phyloP scores from a whole-genome alignment of 1,140 invertebrate genomes.

The Drosophila triauraria region DNA sequence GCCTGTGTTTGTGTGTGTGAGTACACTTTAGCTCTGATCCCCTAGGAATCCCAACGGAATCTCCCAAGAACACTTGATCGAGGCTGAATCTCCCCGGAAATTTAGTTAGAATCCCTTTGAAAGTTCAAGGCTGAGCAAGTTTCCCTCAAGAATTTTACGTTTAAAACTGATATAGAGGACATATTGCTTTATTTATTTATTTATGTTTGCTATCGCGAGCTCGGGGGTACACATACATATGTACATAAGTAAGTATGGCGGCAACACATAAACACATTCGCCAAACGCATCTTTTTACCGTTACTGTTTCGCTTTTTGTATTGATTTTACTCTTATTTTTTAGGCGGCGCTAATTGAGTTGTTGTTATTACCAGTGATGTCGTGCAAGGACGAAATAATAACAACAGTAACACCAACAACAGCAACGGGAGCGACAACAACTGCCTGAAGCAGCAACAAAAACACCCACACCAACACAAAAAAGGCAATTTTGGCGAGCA shows the following conservation, averaged over 20 bases:
- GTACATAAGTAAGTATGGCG: neutral
- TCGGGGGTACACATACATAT: constrained; percentile 2
- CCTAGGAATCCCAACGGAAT: neutral
- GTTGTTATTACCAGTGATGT: constrained; percentile 53
- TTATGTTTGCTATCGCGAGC: no score
- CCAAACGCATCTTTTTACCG: constrained; percentile 35
- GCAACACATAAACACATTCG: constrained; percentile 42
- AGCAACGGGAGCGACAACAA: constrained; percentile 11
- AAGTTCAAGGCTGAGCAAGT: neutral
- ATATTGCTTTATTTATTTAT: no score
- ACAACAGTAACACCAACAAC: constrained; percentile 7
- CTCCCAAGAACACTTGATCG: neutral
- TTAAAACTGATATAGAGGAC: no score
- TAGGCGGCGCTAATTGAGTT: constrained; percentile 68
- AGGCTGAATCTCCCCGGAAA: neutral
- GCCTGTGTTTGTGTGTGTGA: constrained; percentile 4
- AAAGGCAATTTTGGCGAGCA: constrained; percentile 7
- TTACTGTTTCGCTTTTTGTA: constrained; percentile 40
- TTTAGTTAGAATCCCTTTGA: no score
- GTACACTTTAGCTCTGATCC: neutral
- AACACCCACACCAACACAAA: constrained; percentile 23
- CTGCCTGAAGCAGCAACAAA: constrained; percentile 28
- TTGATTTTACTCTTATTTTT: constrained; percentile 69
- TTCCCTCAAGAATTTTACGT: no score
- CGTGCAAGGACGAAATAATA: constrained; percentile 44